Evolutionary conservation across 2,113 vertebrate genomes (phyloP), one percentile per base, ranked within the genome.

Genomic region (Pagrus major): DNA sequence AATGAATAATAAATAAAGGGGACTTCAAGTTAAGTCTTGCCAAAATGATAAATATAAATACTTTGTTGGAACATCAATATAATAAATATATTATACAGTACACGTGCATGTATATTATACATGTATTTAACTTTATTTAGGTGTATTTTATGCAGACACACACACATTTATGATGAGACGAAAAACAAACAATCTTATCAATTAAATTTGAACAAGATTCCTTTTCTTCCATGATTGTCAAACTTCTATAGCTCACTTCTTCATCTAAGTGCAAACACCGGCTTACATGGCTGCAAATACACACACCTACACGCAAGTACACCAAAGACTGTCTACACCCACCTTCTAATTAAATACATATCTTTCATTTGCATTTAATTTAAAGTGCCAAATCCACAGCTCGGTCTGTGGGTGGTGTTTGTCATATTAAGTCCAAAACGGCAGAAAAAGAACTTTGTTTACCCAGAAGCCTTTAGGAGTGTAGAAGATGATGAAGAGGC

Each of bases 391-490:
- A 35, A 66, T 52, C 55, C 25, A 42, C n/a, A 21, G 44, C 66
- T 66, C 37, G 33, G 21, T 46, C 33, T 51, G 78, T 51, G 54
- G 69, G 74, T 15, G 39, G n/a, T 71, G 35, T 75, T 63, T 78
- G 55, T 64, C 41, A 69, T 23, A 76, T 51, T 73, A 25, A 55
- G 37, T 20, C 42, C 59, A n/a, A n/a, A 31, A 49, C 4, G 1
- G 51, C 27, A 75, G 42, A 52, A 84, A 85, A 83, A 73, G 44
- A 46, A 74, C 44, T 44, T 69, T 44, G 59, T 79, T 84, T 73
- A 55, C 25, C 8, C 2, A 42, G 1, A 29, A 51, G 79, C 68
- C 49, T 64, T 49, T 35, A 69, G 44, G 25, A 74, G 65, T 76
- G 47, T 21, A 10, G 25, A 72, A 65, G 60, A 78, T 66, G 71